These are phyloP conservation scores for Fregata magnificens DNA, from an alignment of 2,113 vertebrate genomes.

Conservation along the genomic window DNA sequence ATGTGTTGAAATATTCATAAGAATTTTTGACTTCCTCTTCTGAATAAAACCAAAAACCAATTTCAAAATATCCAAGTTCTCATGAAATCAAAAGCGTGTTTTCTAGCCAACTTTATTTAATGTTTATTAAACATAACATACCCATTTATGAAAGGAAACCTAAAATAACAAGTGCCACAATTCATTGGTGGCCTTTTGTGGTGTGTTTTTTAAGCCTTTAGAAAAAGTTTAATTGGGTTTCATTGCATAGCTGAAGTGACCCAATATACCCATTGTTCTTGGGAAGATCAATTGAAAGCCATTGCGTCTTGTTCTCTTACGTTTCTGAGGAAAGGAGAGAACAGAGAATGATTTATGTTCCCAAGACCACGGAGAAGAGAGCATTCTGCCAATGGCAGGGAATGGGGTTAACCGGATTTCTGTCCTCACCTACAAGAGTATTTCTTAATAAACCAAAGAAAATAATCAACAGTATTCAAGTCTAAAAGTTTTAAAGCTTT, in stretches of 20 bases:
- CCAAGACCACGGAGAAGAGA: neutral
- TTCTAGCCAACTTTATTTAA: neutral
- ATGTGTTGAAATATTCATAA: neutral
- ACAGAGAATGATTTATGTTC: neutral
- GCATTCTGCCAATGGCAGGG: neutral
- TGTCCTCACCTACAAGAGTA: neutral
- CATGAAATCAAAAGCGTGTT: neutral
- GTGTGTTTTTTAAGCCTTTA: neutral
- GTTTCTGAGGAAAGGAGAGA: neutral
- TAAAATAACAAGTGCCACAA: neutral
- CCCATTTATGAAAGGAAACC: neutral
- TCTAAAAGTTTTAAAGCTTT: rapidly evolving
- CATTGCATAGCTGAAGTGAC: neutral
- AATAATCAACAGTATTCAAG: conserved; percentile 16
- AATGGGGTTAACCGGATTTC: neutral
- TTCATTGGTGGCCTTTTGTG: neutral
- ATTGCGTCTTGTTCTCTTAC: neutral
- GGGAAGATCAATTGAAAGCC: neutral
- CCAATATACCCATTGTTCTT: neutral
- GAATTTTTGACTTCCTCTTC: neutral
- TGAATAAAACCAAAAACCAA: neutral
- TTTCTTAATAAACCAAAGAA: conserved; percentile 20
- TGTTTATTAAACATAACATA: neutral
- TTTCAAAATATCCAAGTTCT: neutral
- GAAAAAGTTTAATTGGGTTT: neutral